Conservation (phyloP, 2,113 vertebrate species). For the Climacteris rufus region DNA sequence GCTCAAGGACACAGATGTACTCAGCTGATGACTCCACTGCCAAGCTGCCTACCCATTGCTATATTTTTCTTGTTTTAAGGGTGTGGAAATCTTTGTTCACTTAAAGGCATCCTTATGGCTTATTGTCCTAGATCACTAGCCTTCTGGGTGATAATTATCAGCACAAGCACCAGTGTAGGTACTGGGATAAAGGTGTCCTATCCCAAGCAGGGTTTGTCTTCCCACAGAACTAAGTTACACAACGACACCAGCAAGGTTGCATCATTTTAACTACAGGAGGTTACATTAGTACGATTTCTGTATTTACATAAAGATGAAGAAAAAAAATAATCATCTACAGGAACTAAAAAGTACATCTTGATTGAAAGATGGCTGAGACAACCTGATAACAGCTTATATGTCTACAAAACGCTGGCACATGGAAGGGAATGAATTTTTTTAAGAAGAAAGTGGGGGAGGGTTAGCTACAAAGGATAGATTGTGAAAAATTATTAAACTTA, state of each 20-base stretch:
- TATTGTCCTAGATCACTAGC: neutral
- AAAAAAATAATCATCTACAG: slow-evolving; percentile 19
- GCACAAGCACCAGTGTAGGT: neutral
- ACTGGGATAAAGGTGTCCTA: neutral
- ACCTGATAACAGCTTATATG: slow-evolving; percentile 52
- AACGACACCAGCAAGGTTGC: neutral
- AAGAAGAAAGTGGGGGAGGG: slow-evolving; percentile 41
- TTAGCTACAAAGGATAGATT: slow-evolving; percentile 20
- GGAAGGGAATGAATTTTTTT: slow-evolving; percentile 11
- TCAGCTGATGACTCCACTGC: slow-evolving; percentile 35
- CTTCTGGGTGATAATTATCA: neutral
- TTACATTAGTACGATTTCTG: slow-evolving; percentile 49
- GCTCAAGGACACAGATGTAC: slow-evolving; percentile 51
- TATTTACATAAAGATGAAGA: slow-evolving; percentile 57
- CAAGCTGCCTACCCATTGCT: slow-evolving; percentile 36
- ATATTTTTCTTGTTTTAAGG: slow-evolving; percentile 2
- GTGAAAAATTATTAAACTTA: slow-evolving; percentile 52
- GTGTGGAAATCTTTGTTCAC: slow-evolving; percentile 35
- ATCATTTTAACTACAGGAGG: slow-evolving; percentile 23
- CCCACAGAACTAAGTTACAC: slow-evolving; percentile 33
- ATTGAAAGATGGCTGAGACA: slow-evolving; percentile 61
- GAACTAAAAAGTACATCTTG: slow-evolving; percentile 62
- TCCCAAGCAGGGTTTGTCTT: neutral
- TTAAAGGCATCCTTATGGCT: slow-evolving; percentile 32
- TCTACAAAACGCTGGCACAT: slow-evolving; percentile 54